Conservation (phyloP, 2,797 vertebrate genomes). For the Parotocinclus haroldoi region DNA sequence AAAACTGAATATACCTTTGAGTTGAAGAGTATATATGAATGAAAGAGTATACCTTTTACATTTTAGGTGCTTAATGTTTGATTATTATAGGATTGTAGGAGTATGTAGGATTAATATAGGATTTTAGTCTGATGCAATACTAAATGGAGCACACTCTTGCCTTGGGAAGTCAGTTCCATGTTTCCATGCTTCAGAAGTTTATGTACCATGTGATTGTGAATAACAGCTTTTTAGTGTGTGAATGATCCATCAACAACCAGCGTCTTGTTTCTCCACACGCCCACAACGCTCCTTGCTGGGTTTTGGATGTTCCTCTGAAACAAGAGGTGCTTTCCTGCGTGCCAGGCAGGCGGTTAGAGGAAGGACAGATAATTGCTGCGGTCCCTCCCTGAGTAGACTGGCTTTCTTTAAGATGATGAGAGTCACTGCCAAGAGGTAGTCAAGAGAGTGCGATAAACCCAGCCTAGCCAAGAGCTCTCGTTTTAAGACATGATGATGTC, state of each 20-base stretch:
- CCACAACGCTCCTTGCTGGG: constrained; percentile 3
- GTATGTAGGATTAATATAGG: not conserved
- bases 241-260: constrained; percentile 1
- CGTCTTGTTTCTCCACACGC: constrained; percentile 12
- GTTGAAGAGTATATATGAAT: no score
- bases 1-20: no score
- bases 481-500: no score
- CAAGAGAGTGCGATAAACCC: constrained; percentile 32
- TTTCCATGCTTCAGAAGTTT: constrained; percentile 2
- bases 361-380: constrained; percentile 31
- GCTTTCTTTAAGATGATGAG: constrained; percentile 22
- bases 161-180: not conserved
- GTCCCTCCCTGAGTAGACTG: constrained; percentile 34
- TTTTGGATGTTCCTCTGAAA: constrained; percentile 28
- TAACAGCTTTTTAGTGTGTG: constrained; percentile 1
- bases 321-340: constrained; percentile 17
- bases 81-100: no score
- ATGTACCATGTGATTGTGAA: constrained; percentile 9
- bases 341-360: constrained; percentile 24
- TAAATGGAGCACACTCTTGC: not conserved
- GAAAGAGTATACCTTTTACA: no score
- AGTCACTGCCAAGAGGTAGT: constrained; percentile 21
- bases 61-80: no score
- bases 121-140: not conserved
- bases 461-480: not conserved